phyloP scores from a whole-genome alignment of 2,888 invertebrate species.

The Drosophila nr. medialis region DNA sequence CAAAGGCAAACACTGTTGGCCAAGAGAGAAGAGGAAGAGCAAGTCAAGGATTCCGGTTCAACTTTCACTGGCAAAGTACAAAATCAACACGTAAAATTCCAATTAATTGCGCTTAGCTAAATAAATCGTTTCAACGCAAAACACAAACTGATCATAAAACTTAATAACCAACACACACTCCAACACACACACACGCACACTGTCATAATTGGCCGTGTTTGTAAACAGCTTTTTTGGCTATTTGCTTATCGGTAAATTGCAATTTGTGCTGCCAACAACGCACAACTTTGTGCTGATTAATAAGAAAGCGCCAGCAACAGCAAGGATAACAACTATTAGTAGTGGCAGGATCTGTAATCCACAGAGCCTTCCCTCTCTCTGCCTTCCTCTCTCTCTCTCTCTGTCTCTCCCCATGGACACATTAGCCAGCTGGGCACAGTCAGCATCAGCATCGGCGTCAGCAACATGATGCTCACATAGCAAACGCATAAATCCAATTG shows the following conservation, averaged over 20 bases:
- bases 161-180: constrained; percentile 65
- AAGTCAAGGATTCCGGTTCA: not conserved
- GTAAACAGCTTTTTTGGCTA: constrained; percentile 76
- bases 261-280: constrained; percentile 58
- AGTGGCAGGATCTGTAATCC: constrained; percentile 3
- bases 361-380: not conserved
- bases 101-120: constrained; percentile 80
- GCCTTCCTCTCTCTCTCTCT: not conserved
- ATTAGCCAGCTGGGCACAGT: constrained; percentile 63
- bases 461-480: constrained; percentile 53
- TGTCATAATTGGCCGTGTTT: constrained; percentile 59
- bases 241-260: constrained; percentile 81
- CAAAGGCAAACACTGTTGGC: constrained; percentile 24
- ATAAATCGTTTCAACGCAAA: constrained; percentile 81
- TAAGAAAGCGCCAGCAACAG: constrained; percentile 60
- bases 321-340: constrained; percentile 15
- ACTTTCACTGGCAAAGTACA: constrained; percentile 30
- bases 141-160: constrained; percentile 81
- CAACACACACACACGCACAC: constrained; percentile 15
- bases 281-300: constrained; percentile 72
- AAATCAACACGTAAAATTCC: constrained; percentile 82
- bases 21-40: not conserved
- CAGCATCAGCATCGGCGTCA: constrained; percentile 11
- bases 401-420: constrained; percentile 57
- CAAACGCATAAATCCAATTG: constrained; percentile 82